Base-by-base conservation (phyloP, 2,113 vertebrate genomes). In the Mirounga angustirostris region DNA sequence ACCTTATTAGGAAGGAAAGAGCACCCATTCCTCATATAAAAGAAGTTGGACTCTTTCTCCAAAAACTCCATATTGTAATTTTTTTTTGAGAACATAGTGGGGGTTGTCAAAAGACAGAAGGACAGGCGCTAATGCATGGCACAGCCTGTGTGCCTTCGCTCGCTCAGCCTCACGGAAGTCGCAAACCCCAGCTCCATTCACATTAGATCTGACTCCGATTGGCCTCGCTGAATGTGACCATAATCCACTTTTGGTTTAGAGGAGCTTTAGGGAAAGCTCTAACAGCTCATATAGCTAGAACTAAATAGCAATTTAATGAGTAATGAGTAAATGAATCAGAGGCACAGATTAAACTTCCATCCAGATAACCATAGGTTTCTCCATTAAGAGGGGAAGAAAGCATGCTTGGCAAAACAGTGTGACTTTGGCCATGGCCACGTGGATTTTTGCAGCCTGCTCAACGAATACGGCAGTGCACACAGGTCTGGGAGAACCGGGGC, bases 281-380 rank as follows among this genome's bases (percentile, higher is more conserved):
- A 63, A 74, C 63, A 89, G 80, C 76, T 84, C 89, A 59, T 28
- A 28, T 30, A 76, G 56, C 74, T 87, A 54, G 30, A 88, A 54
- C 61, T 74, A 90, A 94, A 81, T 46, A 85, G 81, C 36, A 91
- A 50, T 67, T 96, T 89, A 95, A 93, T 95, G 96, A 80, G 88
- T 69, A 89, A 94, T 43, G 40, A 87, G 71, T 65, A 87, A 97
- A 89, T 92, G 95, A 96, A 96, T 95, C 82, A 93, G 61, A 97
- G 73, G 92, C 58, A 82, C 14, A 93, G 86, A 95, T 81, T 86
- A 91, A 96, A 97, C 95, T 95, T 74, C 91, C 88, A 94, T 87
- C 61, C 74, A 84, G 93, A 87, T 76, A 92, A 89, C 92, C 74
- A 95, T 8, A 59, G 87, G 67, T 52, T 86, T 92, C 91, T 93